These are phyloP conservation scores for Nebria brevicollis DNA, from an alignment of 2,888 invertebrate species.

Conservation along the genomic window DNA sequence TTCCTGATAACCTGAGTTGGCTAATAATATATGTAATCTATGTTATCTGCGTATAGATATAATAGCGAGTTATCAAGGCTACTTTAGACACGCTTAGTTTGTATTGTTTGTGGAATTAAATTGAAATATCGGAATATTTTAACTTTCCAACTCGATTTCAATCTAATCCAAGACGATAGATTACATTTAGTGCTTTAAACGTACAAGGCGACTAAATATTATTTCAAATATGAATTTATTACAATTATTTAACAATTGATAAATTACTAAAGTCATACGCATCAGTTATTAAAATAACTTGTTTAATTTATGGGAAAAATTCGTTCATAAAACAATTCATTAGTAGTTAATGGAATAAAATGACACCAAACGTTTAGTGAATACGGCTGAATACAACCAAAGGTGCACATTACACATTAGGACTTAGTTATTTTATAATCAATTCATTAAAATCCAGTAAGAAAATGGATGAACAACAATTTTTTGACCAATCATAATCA, in stretches of 20 bases:
- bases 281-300: no score
- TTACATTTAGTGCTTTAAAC: no score
- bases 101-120: neutral
- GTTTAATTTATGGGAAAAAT: no score
- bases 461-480: slow-evolving; percentile 32
- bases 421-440: slow-evolving; percentile 43
- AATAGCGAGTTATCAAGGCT: neutral
- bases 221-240: no score
- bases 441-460: slow-evolving; percentile 18
- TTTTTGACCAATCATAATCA: slow-evolving; percentile 36
- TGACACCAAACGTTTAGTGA: neutral
- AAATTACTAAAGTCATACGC: no score
- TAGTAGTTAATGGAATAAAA: neutral
- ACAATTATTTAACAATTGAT: no score
- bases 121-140: neutral
- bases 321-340: neutral
- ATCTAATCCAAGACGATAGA: no score
- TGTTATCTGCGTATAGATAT: neutral
- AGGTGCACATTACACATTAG: slow-evolving; percentile 57
- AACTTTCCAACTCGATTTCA: neutral
- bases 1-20: slow-evolving; percentile 1
- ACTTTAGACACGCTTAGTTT: neutral
- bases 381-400: slow-evolving; percentile 56
- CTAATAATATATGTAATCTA: slow-evolving; percentile 1
- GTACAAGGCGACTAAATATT: no score